Evolutionary conservation across 2,113 vertebrate genomes (phyloP).

Genomic region (Heterochromis multidens): DNA sequence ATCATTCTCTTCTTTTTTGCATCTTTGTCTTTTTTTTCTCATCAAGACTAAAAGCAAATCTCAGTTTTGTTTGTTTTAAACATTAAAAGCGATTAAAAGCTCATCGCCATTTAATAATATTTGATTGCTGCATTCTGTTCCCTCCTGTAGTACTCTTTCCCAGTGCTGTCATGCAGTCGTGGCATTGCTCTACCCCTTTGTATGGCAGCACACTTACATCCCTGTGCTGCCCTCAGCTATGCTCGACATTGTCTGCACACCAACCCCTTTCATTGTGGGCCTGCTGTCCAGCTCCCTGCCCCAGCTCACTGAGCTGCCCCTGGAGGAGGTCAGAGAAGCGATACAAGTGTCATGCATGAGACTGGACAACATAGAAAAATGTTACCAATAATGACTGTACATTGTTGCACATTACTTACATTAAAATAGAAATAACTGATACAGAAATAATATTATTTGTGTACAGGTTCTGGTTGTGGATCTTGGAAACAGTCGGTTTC

Average conservation of each 20-base stretch:
- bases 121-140: not conserved
- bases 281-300: constrained; percentile 88
- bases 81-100: not conserved
- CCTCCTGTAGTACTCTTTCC: constrained; percentile 80
- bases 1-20: not conserved
- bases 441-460: not conserved
- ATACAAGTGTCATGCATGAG: not conserved
- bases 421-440: not conserved
- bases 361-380: not conserved
- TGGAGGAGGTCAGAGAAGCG: constrained; percentile 84
- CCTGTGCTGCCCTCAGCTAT: constrained; percentile 87
- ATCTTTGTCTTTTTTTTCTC: not conserved
- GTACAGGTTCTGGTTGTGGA: constrained; percentile 87
- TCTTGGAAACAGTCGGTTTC: constrained; percentile 83
- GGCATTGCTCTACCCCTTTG: constrained; percentile 87
- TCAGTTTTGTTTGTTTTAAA: not conserved
- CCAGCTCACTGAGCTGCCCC: constrained; percentile 83
- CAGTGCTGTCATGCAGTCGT: constrained; percentile 90
- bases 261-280: constrained; percentile 92
- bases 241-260: constrained; percentile 95
- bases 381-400: too few species aligned
- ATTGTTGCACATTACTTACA: not conserved
- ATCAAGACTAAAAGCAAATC: accelerated
- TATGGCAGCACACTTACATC: constrained; percentile 91
- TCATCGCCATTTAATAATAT: not conserved